These are phyloP conservation scores for Drosophila bifasciata DNA, from an alignment of 1,140 invertebrate species.

Conservation along the genomic window DNA sequence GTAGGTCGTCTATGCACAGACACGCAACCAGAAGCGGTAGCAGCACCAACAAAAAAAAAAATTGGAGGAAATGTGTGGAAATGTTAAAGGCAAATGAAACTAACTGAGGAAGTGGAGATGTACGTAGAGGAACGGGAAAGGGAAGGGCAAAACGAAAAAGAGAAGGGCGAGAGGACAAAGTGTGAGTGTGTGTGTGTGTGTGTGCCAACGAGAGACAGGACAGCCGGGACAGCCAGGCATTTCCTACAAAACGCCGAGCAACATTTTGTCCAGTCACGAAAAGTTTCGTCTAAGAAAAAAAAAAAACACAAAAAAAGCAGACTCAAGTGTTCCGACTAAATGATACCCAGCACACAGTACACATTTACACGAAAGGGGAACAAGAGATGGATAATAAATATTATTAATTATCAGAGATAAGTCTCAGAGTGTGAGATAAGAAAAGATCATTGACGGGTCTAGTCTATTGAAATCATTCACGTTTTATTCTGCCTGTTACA, in stretches of 20 bases:
- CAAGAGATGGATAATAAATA: too few species aligned
- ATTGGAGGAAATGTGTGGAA: conserved; percentile 73
- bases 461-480: too few species aligned
- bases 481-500: conserved; percentile 1
- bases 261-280: conserved; percentile 77
- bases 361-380: conserved; percentile 10
- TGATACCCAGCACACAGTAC: background rate
- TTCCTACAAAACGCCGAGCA: conserved; percentile 52
- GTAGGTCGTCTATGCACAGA: conserved; percentile 77
- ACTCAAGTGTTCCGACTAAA: too few species aligned
- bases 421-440: too few species aligned
- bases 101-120: conserved; percentile 40
- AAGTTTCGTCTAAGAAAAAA: conserved; percentile 60
- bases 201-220: conserved; percentile 63
- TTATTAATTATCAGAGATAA: too few species aligned
- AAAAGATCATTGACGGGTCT: too few species aligned
- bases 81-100: conserved; percentile 81
- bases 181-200: conserved; percentile 29
- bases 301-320: conserved; percentile 6
- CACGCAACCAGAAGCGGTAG: conserved; percentile 52
- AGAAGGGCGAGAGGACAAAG: too few species aligned
- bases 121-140: conserved; percentile 7
- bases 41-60: too few species aligned
- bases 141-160: too few species aligned
- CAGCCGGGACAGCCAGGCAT: conserved; percentile 50